Base-by-base conservation (phyloP, 2,888 invertebrate species). In the Dasysyrphus albostriatus region DNA sequence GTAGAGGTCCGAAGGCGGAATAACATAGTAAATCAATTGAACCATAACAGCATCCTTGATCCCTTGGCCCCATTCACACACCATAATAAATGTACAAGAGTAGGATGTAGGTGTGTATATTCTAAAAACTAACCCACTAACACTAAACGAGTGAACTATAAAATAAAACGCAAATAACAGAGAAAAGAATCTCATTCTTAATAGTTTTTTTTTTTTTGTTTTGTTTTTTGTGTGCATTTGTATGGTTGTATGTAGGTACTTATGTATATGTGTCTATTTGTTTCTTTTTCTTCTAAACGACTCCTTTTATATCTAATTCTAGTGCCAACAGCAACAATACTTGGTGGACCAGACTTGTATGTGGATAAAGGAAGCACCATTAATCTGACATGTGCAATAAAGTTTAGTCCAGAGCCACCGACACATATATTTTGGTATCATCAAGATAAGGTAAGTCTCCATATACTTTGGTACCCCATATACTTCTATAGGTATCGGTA, bases 371-470 rank as follows among this genome's bases (percentile, higher is more conserved):
- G 96, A 83, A 96, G 96, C 93, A 96, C 96, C 92, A 96, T 97
- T 93, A 97, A 97, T 94, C 94, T 97, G 90, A 97, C 96, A 88
- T 97, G 96, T 93, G 95, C 96, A 90, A 95, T 97, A 89, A 94
- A 95, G 90, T 96, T 95, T 91, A 96, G 96, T 92, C 96, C 96
- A 39, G 96, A 96, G 93, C 97, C 98, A 88, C 98, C 98, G 89
- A 97, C 97, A 90, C 98, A 97, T 94, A 97, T 98, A 93, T 97
- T 97, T 94, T 98, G 98, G 98, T 97, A 97, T 94, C 98, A 98
- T 94, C 97, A 97, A 94, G 96, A 97, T 93, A 97, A 96, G 94
- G 98, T 98, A 94, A 96, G 97, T 44, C n/a, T 88, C 59, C 70
- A 61, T 49, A 74, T 7, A 61, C 12, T 6, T 9, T 16, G n/a